These are phyloP conservation scores for Montipora foliosa DNA, from an alignment of 64 coral and sea anemone species.

Conservation along the genomic window DNA sequence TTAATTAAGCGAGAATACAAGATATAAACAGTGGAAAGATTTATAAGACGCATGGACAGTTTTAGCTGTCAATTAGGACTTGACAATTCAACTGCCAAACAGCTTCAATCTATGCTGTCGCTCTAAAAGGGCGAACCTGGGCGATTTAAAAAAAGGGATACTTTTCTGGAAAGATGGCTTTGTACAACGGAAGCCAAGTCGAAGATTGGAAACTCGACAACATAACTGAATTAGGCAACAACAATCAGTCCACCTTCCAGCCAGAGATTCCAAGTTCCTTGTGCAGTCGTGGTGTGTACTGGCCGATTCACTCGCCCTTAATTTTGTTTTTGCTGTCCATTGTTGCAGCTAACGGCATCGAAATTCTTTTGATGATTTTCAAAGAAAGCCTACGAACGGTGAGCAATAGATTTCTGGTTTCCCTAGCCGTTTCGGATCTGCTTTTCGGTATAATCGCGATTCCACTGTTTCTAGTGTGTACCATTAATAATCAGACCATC, in stretches of 20 bases:
- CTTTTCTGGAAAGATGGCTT: neutral
- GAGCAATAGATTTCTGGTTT: slow-evolving; percentile 30
- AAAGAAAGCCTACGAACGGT: slow-evolving; percentile 36
- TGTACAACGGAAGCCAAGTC: neutral
- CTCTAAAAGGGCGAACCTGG: no score
- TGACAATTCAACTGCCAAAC: neutral
- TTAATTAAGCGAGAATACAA: neutral
- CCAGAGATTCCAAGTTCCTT: neutral
- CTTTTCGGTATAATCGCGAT: slow-evolving; percentile 47
- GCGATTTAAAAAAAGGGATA: neutral
- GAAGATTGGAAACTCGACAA: neutral
- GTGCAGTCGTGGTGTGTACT: slow-evolving; percentile 10
- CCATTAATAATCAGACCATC: neutral
- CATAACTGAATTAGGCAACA: neutral
- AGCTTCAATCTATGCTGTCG: no score
- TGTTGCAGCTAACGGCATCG: slow-evolving; percentile 26
- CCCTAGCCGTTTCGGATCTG: slow-evolving; percentile 41
- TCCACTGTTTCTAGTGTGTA: slow-evolving; percentile 39
- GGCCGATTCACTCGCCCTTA: slow-evolving; percentile 21
- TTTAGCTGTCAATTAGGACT: neutral
- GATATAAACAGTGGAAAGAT: neutral
- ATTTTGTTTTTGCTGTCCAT: slow-evolving; percentile 15
- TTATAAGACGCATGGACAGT: neutral
- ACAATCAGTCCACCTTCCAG: neutral
- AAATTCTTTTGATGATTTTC: slow-evolving; percentile 37